These are phyloP conservation scores for Nasonia vitripennis DNA, from an alignment of 1,140 invertebrate genomes.

Conservation along the genomic window DNA sequence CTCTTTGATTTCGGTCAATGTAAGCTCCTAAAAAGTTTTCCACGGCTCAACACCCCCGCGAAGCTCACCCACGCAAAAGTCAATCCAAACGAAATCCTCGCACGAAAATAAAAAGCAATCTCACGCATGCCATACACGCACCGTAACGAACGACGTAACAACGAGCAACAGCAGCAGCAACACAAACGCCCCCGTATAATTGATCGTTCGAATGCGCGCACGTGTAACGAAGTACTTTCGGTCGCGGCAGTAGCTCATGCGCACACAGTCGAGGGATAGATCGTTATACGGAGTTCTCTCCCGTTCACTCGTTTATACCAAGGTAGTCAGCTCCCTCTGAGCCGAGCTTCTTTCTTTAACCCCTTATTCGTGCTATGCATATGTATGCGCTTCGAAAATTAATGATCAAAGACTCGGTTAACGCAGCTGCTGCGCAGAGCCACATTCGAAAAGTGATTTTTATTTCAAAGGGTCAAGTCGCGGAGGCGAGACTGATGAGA, in stretches of 20 bases:
- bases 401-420: constrained; percentile 38
- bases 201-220: constrained; percentile 14
- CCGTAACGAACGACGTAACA: neutral
- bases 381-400: constrained; percentile 26
- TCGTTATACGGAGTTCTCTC: constrained; percentile 2
- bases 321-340: neutral
- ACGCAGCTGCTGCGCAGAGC: neutral
- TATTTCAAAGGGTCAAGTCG: neutral
- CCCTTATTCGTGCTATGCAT: neutral
- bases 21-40: too few species aligned
- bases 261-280: neutral
- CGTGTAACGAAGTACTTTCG: constrained; percentile 4
- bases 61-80: too few species aligned
- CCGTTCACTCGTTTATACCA: neutral
- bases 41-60: too few species aligned
- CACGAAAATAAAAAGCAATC: too few species aligned
- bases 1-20: too few species aligned
- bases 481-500: neutral
- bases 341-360: neutral
- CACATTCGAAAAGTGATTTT: neutral
- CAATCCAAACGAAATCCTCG: neutral
- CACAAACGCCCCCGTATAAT: constrained; percentile 13
- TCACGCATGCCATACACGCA: too few species aligned
- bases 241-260: neutral
- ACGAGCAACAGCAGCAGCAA: neutral